Evolutionary conservation across 2,888 invertebrate genomes (phyloP).

Genomic region (Drosophila barbarae): DNA sequence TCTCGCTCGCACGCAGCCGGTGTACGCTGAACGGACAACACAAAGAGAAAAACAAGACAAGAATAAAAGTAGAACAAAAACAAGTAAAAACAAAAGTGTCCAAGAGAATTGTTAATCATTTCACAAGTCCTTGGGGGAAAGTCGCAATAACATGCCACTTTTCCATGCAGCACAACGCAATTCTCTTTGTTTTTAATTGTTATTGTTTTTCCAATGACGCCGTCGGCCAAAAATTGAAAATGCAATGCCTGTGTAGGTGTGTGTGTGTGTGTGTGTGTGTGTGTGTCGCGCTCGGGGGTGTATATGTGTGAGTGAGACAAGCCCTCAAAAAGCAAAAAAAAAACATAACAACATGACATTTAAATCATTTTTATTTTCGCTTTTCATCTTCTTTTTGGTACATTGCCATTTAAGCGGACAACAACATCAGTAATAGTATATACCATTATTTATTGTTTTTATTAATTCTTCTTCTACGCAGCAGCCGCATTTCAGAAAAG

Average conservation of each 20-base stretch:
- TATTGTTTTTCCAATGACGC: slow-evolving; percentile 31
- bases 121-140: slow-evolving; percentile 33
- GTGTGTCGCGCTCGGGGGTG: background rate
- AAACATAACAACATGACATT: slow-evolving; percentile 10
- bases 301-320: slow-evolving; percentile 28
- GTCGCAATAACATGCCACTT: slow-evolving; percentile 35
- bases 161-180: slow-evolving; percentile 38
- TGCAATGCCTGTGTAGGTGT: slow-evolving; percentile 14
- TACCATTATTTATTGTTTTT: slow-evolving; percentile 29
- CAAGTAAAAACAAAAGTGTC: slow-evolving; percentile 17
- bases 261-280: background rate
- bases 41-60: slow-evolving; percentile 1
- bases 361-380: slow-evolving; percentile 20
- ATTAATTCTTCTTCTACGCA: slow-evolving; percentile 35
- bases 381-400: slow-evolving; percentile 75
- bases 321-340: slow-evolving; percentile 33
- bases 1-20: slow-evolving; percentile 38
- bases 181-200: slow-evolving; percentile 38
- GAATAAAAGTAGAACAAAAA: slow-evolving; percentile 13
- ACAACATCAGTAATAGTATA: slow-evolving; percentile 4
- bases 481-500: slow-evolving; percentile 15
- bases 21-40: slow-evolving; percentile 13
- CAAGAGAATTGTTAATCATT: slow-evolving; percentile 30
- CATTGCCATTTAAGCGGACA: slow-evolving; percentile 62
- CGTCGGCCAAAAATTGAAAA: slow-evolving; percentile 26